Evolutionary conservation across 1,140 invertebrate species (phyloP), one percentile per base, ranked within the genome.

Genomic region (Lineus longissimus): DNA sequence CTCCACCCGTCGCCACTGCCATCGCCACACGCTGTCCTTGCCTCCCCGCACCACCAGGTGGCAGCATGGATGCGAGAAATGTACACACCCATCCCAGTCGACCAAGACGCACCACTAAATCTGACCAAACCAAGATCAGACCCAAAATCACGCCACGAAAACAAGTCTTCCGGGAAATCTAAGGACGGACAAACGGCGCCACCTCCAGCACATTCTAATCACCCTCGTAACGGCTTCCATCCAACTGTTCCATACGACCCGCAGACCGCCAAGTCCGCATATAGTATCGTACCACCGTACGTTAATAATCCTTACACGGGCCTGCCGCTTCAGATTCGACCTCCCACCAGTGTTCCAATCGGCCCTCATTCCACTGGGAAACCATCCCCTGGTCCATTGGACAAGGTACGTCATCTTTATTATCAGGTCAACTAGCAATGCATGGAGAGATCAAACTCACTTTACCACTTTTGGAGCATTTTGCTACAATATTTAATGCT

Each of bases 121-220:
- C 86, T 95, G 6, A 90, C 88, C 66, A 95, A 95, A 81, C 92
- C 92, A 29, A 91, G 93, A 74, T 85, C 65, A n/a, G 69, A 70
- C 27, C 56, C 67, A 22, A 73, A 36, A 36, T 36, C 33, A 36
- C 33, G 33, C 15, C 33, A 36, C 25, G n/a, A 51, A 6, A 51
- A 51, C 25, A 23, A 19, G 47, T 51, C 47, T 51, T 51, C 47
- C 19, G 47, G n/a, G 6, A 51, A 27, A 19, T 6, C n/a, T 7
- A 19, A 51, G 6, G 25, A 36, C 15, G 33, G 15, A 36, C 4
- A 36, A 15, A n/a, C 4, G 6, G 25, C n/a, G 25, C 47, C 47
- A n/a, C 47, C 47, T 6, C 47, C 47, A n/a, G 47, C 47, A n/a
- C 47, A 51, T 51, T 23, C 19, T 4, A 51, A 51, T 51, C 47